phyloP scores from a whole-genome alignment of 2,888 invertebrate genomes.

The Hetaerina titia region DNA sequence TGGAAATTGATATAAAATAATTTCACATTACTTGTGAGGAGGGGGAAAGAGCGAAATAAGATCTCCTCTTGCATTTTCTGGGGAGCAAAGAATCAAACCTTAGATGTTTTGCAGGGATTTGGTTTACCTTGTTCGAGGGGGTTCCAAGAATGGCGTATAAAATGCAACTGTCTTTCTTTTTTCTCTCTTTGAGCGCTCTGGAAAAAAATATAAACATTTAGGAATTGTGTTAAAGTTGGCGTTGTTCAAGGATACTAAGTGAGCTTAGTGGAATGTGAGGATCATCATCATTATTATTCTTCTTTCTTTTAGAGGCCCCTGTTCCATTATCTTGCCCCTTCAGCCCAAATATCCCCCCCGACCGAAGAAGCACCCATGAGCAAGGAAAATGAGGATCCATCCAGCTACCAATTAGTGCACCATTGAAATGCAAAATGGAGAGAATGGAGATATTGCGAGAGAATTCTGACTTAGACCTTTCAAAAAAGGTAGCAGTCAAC shows the following conservation, averaged over 20 bases:
- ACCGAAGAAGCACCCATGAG: conserved; percentile 65
- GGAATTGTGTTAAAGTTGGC: conserved; percentile 50
- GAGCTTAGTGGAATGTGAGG: conserved; percentile 65
- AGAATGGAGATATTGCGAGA: conserved; percentile 63
- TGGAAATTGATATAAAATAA: conserved; percentile 66
- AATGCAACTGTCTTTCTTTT: conserved; percentile 64
- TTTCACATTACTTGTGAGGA: conserved; percentile 12
- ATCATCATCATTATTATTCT: not conserved
- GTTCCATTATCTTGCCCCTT: conserved; percentile 42
- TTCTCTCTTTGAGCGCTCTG: conserved; percentile 47
- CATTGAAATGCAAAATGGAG: conserved; percentile 60
- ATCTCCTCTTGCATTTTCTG: conserved; percentile 47
- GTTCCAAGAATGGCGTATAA: conserved; percentile 61
- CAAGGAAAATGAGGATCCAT: conserved; percentile 53
- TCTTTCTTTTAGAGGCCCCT: conserved; percentile 19
- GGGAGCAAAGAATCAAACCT: conserved; percentile 52
- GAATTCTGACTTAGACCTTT: conserved; percentile 48
- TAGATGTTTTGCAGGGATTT: conserved; percentile 39
- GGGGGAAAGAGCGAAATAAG: conserved; percentile 50
- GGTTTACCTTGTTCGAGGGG: conserved; percentile 24
- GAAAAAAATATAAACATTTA: conserved; percentile 65
- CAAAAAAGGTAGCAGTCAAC: conserved; percentile 40
- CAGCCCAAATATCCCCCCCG: conserved; percentile 56
- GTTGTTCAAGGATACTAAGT: conserved; percentile 49
- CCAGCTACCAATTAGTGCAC: conserved; percentile 56